Conservation (phyloP, 2,113 vertebrate species). For the Erythrocebus patas region DNA sequence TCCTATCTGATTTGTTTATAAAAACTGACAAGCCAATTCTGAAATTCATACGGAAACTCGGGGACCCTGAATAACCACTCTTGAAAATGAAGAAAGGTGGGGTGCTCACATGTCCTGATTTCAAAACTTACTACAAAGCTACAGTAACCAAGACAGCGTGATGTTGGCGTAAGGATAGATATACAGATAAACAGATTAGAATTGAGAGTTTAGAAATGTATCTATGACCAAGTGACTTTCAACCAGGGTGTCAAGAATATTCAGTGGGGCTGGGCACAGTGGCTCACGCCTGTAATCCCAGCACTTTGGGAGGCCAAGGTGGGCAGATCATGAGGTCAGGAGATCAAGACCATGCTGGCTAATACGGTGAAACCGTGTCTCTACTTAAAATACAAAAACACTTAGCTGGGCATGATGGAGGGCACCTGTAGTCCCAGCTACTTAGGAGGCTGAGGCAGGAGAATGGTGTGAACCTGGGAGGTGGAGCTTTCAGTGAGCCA, state of each 20-base stretch:
- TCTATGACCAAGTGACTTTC: neutral
- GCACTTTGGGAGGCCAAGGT: no score
- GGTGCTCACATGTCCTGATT: neutral
- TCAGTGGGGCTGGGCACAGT: neutral
- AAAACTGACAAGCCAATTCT: neutral
- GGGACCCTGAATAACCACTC: neutral
- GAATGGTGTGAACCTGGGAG: no score
- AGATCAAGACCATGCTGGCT: no score
- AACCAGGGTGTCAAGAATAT: neutral
- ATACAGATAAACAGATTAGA: neutral
- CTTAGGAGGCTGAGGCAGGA: no score
- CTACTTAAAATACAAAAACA: no score
- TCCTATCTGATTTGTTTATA: neutral
- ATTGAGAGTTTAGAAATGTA: neutral
- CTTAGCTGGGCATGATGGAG: no score
- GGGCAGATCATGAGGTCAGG: no score
- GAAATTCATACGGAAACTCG: neutral
- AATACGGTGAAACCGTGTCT: no score
- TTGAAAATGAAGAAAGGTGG: neutral
- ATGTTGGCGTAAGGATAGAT: neutral
- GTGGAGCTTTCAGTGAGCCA: no score
- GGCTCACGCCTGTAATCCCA: no score
- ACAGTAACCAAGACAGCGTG: neutral
- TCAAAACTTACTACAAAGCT: neutral
- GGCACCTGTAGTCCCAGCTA: no score